Base-by-base conservation (phyloP, 2,888 invertebrate species). In the Aelia acuminata region DNA sequence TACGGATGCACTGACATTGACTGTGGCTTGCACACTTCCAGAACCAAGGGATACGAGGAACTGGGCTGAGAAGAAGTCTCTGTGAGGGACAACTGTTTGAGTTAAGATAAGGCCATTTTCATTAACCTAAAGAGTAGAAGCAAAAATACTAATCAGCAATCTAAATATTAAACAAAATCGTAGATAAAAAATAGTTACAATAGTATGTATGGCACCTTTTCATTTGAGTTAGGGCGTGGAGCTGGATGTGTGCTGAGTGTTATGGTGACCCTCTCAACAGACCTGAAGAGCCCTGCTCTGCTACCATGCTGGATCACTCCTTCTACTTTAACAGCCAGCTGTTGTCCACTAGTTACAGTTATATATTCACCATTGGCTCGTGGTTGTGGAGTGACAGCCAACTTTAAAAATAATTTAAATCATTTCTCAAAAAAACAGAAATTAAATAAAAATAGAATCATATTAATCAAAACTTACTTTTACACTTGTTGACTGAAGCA, bases 1-100 rank as follows among this genome's bases (percentile, higher is more conserved):
- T 88, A 98, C 95, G 90, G 96, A 96, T 0, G 98, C 97, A 91
- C 97, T 97, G 13, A 98, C 95, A 0, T 95, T 95, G 48, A 98
- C 95, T 89, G 95, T 93, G 92, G 96, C 96, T 90, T 96, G 94
- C 0, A 95, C 95, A 22, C 95, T 95, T 0, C 94, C 92, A 20
- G 91, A 93, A 90, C 93, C 93, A 35, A 97, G 95, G 0, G 95
- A 94, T 57, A 99, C 93, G 86, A 99, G 93, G 92, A 98, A 98
- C 92, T 97, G 97, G 0, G 97, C 97, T 0, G 97, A 96, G 92
- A 99, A 98, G 93, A 98, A 98, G 92, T 99, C 98, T 48, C 97
- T 95, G 91, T 98, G 97, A 0, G 98, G 98, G 18, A 95, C 94
- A 4, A 98, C 97, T 0, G 95, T 96, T 92, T 98, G 97, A 48